A percentile compares a stretch with the other conserved stretches of the same genome.
These are phyloP conservation scores for Ernsta delagoae DNA, from an alignment of 2,888 invertebrate genomes.

Conservation along the genomic window DNA sequence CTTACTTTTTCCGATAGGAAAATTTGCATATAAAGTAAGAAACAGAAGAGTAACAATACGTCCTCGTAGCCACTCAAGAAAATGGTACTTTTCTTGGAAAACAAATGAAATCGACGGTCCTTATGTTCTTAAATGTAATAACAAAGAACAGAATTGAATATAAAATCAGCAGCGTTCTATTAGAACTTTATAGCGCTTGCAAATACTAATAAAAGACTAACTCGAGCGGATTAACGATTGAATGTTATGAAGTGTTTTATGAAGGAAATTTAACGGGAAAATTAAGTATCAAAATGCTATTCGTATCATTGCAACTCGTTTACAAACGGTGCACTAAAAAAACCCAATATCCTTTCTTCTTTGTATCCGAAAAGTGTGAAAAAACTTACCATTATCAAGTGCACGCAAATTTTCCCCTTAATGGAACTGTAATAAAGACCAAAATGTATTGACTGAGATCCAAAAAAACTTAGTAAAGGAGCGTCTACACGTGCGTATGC, in stretches of 20 bases:
- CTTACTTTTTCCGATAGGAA: conserved; percentile 31
- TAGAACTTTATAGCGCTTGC: conserved; percentile 1
- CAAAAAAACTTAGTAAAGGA: neutral
- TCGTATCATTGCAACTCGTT: neutral
- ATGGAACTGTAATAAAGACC: conserved; percentile 2
- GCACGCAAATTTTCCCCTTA: neutral
- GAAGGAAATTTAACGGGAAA: neutral
- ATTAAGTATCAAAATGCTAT: neutral
- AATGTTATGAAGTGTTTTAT: neutral
- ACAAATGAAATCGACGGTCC: conserved; percentile 16
- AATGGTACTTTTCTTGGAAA: conserved; percentile 1
- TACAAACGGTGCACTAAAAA: conserved; percentile 8
- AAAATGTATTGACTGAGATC: conserved; percentile 1
- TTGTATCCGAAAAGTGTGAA: conserved; percentile 21
- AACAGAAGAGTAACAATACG: neutral
- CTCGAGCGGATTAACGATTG: neutral
- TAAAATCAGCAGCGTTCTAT: neutral
- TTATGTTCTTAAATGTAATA: neutral
- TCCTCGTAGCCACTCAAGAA: too few species aligned
- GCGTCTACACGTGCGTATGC: conserved; percentile 46
- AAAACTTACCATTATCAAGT: conserved; percentile 2
- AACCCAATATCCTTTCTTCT: conserved; percentile 15
- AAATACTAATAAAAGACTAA: neutral
- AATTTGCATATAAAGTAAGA: conserved; percentile 34
- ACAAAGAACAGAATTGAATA: neutral